These are phyloP conservation scores for Meleagris gallopavo DNA, from an alignment of 2,113 vertebrate genomes.

Conservation along the genomic window DNA sequence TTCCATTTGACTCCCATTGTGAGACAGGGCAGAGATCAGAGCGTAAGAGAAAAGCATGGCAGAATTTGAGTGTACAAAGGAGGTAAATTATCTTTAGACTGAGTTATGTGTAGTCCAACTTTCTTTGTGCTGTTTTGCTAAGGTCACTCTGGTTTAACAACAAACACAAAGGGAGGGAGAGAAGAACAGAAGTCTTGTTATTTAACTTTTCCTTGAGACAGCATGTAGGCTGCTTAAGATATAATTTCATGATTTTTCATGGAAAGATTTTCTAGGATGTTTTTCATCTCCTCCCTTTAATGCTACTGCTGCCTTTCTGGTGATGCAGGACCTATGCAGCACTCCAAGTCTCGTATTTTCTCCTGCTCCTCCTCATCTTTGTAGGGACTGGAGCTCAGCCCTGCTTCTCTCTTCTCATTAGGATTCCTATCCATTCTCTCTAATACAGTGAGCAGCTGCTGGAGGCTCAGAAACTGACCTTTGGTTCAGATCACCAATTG, in stretches of 20 bases:
- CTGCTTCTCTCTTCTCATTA: not conserved
- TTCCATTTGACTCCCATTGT: not conserved
- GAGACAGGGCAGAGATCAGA: not conserved
- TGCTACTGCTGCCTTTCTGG: not conserved
- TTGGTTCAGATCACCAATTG: not conserved
- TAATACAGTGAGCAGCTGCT: not conserved
- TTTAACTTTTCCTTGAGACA: not conserved
- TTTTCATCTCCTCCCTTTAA: not conserved
- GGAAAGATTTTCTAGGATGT: not conserved
- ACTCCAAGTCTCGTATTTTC: not conserved
- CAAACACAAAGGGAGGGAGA: not conserved
- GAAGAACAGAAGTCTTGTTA: not conserved
- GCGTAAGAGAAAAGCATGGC: not conserved
- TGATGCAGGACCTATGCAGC: not conserved
- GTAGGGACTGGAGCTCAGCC: not conserved
- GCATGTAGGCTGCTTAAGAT: not conserved
- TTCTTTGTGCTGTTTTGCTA: not conserved
- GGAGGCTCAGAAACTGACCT: not conserved
- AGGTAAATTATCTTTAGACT: not conserved
- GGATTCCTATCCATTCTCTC: not conserved
- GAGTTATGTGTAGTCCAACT: not conserved
- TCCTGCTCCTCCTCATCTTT: not conserved
- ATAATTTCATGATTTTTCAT: not conserved
- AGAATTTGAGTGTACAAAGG: not conserved
- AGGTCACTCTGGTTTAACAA: not conserved